Evolutionary conservation across 1,140 invertebrate genomes (phyloP), one percentile per base, ranked within the genome.

Genomic region (Parapsyche elsis): DNA sequence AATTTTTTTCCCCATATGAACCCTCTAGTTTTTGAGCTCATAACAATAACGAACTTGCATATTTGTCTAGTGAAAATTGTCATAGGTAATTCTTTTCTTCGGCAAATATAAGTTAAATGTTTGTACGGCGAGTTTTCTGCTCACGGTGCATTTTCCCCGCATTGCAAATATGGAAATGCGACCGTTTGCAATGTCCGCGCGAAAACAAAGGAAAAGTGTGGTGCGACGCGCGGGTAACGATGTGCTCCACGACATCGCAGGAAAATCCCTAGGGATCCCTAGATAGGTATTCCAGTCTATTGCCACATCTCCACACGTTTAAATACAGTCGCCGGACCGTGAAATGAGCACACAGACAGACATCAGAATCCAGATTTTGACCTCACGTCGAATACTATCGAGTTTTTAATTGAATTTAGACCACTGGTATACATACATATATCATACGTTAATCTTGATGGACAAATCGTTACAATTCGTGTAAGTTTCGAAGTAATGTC

Each of bases 191-290:
- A 70, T 79, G 77, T 59, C 67, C 71, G 80, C 77, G 76, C 26
- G 73, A 80, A 80, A 80, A 82, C 81, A 82, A 82, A 80, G 78
- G 76, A 73, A 46, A 45, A 76, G 71, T 75, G 61, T 38, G 30
- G 30, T 77, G 73, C 71, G 67, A 78, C 67, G 67, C 73, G 19
- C 57, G 46, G 77, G 71, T 80, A 82, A 82, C 75, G 75, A 76
- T 61, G 49, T 80, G 59, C 81, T 26, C 21, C 30, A 76, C 57
- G 30, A 53, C 75, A 49, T 70, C 80, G 19, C 23, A 59, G 77
- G 78, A 5, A 1, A 67, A 16, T 78, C 77, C 77, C 64, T n/a
- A 14, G 64, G 45, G 61, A 67, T 21, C 0, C 9, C 5, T 53
- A 53, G 12, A 30, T 67, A 23, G 12, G 61, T 30, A 64, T 59